Base-by-base conservation (phyloP, 2,888 invertebrate genomes). In the Iphiclides podalirius region DNA sequence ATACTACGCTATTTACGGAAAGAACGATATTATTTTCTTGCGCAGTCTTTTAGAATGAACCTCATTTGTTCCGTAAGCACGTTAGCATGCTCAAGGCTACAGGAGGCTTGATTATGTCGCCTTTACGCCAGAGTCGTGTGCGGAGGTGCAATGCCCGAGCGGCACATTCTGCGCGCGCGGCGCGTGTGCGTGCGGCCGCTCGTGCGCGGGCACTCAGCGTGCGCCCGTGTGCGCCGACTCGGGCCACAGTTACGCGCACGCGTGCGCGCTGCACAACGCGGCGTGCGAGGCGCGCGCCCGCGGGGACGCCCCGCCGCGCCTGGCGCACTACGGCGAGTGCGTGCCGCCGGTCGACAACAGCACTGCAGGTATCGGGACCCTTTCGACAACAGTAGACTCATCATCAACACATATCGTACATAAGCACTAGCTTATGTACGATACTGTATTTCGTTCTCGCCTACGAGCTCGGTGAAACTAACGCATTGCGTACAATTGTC, bases 81-180 rank as follows among this genome's bases (percentile, higher is more conserved):
- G n/a, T n/a, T n/a, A n/a, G n/a, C n/a, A n/a, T n/a, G n/a, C n/a
- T n/a, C n/a, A n/a, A n/a, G n/a, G n/a, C n/a, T n/a, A n/a, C n/a
- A n/a, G n/a, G n/a, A n/a, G n/a, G n/a, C n/a, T n/a, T n/a, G n/a
- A n/a, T n/a, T n/a, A n/a, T n/a, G n/a, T n/a, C n/a, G n/a, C n/a
- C n/a, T n/a, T n/a, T n/a, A n/a, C n/a, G n/a, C n/a, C 40, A 94
- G 96, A 95, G 81, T 90, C 94, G 52, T 97, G 96, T 77, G 89
- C 91, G 57, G 92, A 91, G 59, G 92, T 96, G 35, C 90, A 92
- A 66, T 97, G 97, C 75, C 93, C 94, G 59, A 90, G 91, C 64
- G 96, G 95, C 9, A 95, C 94, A 28, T 92, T 93, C 68, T 97
- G 97, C 75, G 93, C 94, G 55, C 94, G 94, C 31, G 96, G 96